Conservation (phyloP, 2,888 invertebrate genomes). For the Drosophila mimica region DNA sequence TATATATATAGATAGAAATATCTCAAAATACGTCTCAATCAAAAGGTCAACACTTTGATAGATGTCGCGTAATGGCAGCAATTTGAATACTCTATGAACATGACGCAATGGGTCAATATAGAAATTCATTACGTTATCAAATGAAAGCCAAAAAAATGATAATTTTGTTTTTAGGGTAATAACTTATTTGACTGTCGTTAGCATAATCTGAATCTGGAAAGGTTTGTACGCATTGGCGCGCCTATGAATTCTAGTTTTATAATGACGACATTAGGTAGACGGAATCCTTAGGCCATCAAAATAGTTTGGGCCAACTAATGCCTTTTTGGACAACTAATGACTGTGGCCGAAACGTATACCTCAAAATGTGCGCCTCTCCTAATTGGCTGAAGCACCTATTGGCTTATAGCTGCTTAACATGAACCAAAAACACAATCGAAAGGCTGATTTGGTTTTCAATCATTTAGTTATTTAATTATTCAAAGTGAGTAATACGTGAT, state of each 20-base stretch:
- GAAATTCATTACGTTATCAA: constrained; percentile 13
- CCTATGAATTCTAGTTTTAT: constrained; percentile 11
- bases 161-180: constrained; percentile 25
- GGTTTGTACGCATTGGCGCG: constrained; percentile 18
- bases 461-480: constrained; percentile 10
- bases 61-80: not conserved
- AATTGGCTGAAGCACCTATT: constrained; percentile 35
- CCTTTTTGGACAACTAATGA: constrained; percentile 39
- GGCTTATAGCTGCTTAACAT: constrained; percentile 50
- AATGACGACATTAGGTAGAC: constrained; percentile 21
- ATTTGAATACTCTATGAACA: constrained; percentile 13
- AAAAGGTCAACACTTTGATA: constrained; percentile 28
- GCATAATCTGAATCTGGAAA: constrained; percentile 29
- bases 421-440: constrained; percentile 14
- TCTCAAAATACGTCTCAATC: too few species aligned
- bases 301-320: constrained; percentile 22
- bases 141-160: constrained; percentile 6
- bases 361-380: constrained; percentile 22
- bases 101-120: constrained; percentile 40
- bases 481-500: not conserved
- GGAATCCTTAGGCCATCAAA: constrained; percentile 22
- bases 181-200: constrained; percentile 28
- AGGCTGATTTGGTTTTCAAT: not conserved
- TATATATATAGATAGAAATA: too few species aligned
- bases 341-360: constrained; percentile 22